These are phyloP conservation scores for Hydroisotoma schaefferi DNA, from an alignment of 2,888 invertebrate species.

Conservation along the genomic window DNA sequence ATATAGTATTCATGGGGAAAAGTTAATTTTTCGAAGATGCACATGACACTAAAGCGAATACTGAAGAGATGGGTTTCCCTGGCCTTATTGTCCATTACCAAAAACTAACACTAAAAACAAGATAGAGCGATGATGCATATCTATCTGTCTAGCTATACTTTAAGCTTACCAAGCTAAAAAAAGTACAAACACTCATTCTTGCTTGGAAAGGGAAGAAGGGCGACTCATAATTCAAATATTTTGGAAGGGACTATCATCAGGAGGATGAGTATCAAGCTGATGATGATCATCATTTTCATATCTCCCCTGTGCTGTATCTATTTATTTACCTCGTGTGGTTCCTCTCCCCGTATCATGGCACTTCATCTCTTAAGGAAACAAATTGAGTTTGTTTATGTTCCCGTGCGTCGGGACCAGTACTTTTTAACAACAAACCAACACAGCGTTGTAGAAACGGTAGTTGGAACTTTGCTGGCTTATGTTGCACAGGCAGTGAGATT, in stretches of 20 bases:
- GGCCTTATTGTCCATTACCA: no score
- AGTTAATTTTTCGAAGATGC: conserved; percentile 8
- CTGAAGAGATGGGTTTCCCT: background rate
- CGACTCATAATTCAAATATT: conserved; percentile 15
- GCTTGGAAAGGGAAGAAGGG: conserved; percentile 3
- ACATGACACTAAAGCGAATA: conserved; percentile 8
- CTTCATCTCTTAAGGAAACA: conserved; percentile 27
- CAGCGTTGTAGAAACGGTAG: no score
- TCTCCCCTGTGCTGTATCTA: conserved; percentile 11
- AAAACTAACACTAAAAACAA: no score
- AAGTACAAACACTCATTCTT: background rate
- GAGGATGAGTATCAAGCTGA: conserved; percentile 4
- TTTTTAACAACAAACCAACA: no score
- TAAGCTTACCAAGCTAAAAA: background rate
- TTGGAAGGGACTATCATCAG: conserved; percentile 13
- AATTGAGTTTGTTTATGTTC: conserved; percentile 32
- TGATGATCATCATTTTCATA: conserved; percentile 20
- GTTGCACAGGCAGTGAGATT: no score
- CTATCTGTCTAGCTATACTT: background rate
- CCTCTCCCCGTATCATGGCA: conserved; percentile 11
- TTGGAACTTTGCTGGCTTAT: no score
- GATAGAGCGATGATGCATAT: background rate
- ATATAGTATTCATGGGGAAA: conserved; percentile 16
- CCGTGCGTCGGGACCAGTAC: conserved; percentile 17
- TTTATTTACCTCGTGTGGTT: conserved; percentile 4